phyloP scores from a whole-genome alignment of 2,888 invertebrate species.

The Polyploca ridens region DNA sequence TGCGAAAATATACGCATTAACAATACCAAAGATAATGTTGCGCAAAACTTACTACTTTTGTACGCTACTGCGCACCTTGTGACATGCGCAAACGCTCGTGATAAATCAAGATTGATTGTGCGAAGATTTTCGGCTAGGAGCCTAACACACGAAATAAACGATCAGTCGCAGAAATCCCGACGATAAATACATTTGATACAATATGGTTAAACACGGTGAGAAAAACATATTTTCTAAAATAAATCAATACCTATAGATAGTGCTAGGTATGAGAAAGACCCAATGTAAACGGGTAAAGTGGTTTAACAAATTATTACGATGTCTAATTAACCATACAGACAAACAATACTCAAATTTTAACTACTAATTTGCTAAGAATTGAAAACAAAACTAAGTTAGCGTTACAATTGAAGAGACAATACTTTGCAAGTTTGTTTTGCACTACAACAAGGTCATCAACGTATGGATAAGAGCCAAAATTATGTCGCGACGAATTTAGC shows the following conservation, averaged over 20 bases:
- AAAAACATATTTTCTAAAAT: neutral
- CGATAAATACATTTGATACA: neutral
- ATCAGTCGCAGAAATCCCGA: neutral
- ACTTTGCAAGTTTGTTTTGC: constrained; percentile 3
- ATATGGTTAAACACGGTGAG: too few species aligned
- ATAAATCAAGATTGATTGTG: neutral
- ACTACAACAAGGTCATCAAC: constrained; percentile 15
- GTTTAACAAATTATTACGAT: neutral
- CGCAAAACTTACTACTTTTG: neutral
- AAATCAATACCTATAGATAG: too few species aligned
- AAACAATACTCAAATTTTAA: neutral
- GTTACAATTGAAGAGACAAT: neutral
- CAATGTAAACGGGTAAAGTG: too few species aligned
- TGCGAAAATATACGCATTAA: neutral
- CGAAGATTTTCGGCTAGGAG: neutral
- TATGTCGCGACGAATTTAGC: constrained; percentile 13
- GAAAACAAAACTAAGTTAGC: neutral
- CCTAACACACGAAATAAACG: neutral
- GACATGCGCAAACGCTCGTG: constrained; percentile 1
- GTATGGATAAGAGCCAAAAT: constrained; percentile 15
- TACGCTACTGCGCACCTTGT: neutral
- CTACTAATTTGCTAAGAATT: neutral
- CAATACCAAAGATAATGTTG: neutral
- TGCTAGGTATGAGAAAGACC: too few species aligned
- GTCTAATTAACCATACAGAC: neutral